These are phyloP conservation scores for human (Homo sapiens) DNA, from an alignment of 2,113 vertebrate species.

Conservation along the genomic window DNA sequence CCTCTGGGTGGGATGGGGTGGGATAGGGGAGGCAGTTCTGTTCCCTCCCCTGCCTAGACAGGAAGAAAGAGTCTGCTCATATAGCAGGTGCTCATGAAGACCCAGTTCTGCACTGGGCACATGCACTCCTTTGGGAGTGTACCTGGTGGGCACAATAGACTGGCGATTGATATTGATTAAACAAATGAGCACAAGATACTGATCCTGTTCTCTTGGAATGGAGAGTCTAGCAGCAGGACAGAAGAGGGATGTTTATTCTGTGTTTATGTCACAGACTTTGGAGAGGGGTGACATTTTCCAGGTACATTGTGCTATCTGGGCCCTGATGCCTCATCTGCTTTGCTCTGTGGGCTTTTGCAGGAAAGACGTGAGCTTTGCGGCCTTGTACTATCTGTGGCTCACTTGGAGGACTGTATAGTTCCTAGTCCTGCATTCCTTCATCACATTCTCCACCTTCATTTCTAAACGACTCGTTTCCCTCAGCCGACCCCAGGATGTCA, in stretches of 20 bases:
- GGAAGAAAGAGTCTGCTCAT: fast-evolving
- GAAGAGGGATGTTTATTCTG: too few relatives aligned
- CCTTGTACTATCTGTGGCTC: fast-evolving
- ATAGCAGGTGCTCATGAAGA: not conserved
- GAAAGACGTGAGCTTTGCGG: not conserved
- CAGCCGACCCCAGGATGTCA: fast-evolving
- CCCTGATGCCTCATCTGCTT: not conserved
- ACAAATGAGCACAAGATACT: fast-evolving
- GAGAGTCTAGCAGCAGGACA: not conserved
- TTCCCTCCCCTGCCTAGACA: not conserved
- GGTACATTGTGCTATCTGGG: not conserved
- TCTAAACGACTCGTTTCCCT: not conserved
- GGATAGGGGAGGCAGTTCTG: not conserved
- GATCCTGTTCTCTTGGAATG: too few relatives aligned
- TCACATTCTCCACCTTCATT: not conserved
- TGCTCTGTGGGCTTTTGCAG: not conserved
- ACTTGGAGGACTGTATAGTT: not conserved
- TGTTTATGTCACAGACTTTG: not conserved
- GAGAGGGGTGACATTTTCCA: not conserved
- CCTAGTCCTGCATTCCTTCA: not conserved
- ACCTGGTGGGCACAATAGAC: not conserved
- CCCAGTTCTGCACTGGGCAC: fast-evolving
- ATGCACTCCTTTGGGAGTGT: fast-evolving
- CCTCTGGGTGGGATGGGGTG: too few relatives aligned
- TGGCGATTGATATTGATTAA: not conserved